Conservation (phyloP, 2,797 vertebrate species). For the Oryzias sinensis region DNA sequence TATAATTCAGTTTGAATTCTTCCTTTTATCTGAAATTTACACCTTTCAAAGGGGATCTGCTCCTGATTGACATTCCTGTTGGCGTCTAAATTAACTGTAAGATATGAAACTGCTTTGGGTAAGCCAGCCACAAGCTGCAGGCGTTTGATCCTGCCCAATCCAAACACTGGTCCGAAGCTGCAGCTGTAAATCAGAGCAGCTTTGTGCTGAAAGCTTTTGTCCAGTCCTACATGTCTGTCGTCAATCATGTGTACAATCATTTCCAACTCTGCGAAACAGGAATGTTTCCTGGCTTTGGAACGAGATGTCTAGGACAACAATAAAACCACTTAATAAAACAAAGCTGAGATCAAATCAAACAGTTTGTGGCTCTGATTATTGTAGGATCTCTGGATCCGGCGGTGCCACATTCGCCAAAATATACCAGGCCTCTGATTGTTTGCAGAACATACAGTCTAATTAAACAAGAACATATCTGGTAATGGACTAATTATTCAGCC, state of each 20-base stretch:
- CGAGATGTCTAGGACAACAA: constrained; percentile 11
- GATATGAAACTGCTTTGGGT: constrained; percentile 9
- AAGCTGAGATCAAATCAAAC: constrained; percentile 22
- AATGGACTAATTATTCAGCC: constrained; percentile 44
- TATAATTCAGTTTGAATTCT: not conserved
- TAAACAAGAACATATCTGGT: constrained; percentile 53
- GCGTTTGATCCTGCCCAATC: constrained; percentile 9
- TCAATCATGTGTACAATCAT: constrained; percentile 2
- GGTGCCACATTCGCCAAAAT: constrained; percentile 34
- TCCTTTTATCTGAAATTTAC: not conserved
- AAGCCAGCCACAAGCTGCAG: constrained; percentile 7
- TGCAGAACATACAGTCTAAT: constrained; percentile 40
- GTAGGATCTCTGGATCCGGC: constrained; percentile 4
- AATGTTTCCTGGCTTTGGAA: constrained; percentile 2
- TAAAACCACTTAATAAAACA: constrained; percentile 16
- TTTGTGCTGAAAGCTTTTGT: constrained; percentile 1
- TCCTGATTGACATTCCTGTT: not conserved
- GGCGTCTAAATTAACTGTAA: constrained; percentile 5
- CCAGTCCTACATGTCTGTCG: not conserved
- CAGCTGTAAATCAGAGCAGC: constrained; percentile 9
- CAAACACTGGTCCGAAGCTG: constrained; percentile 2
- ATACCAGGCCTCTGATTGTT: constrained; percentile 36
- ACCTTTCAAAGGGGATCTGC: not conserved
- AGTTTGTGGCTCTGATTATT: constrained; percentile 20
- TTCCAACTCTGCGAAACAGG: not conserved